Evolutionary conservation across 1,140 invertebrate species (phyloP), one percentile per base, ranked within the genome.

Genomic region (Acromyrmex echinatior): DNA sequence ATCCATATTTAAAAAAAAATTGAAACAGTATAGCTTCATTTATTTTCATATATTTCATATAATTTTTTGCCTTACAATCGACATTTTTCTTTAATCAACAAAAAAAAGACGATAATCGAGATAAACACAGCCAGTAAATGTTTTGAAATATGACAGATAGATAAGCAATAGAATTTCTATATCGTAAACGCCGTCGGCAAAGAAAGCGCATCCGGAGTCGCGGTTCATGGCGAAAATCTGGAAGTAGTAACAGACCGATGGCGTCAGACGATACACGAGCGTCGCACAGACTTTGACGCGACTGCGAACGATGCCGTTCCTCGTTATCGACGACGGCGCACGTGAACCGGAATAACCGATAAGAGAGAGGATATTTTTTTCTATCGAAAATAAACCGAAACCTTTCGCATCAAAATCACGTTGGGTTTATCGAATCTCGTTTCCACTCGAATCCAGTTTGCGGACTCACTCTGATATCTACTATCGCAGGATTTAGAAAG

Each of bases 341-440:
- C 51, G 60, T 86, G 58, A 86, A 79, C 84, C 63, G 84, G 84
- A 86, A 86, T 68, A 77, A 31, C 84, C 84, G 84, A 86, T 86
- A 86, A 81, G 65, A 51, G 21, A 14, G 66, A 39, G 12, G 35
- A 45, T 25, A 74, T 78, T 60, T 76, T 84, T 73, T 58, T 58
- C 51, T 56, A 25, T 71, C 10, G 70, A 31, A 81, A 81, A 81
- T 81, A 81, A 28, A 81, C 66, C 35, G 35, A 81, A 81, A 60
- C 66, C 66, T n/a, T 58, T 80, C 77, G 62, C 45, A 53, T 68
- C 45, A 45, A 58, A 81, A 81, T 81, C 79, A 45, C 35, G 25
- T 71, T 81, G 39, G 81, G 16, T 78, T 85, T 78, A 85, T 85
- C 81, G 65, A 65, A n/a, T 85, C 39, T 60, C 56, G 70, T 31